Percentiles rank a stretch among this genome's conserved stretches.
These are phyloP conservation scores for Apodemus sylvaticus DNA, from an alignment of 2,113 vertebrate genomes.

Conservation along the genomic window DNA sequence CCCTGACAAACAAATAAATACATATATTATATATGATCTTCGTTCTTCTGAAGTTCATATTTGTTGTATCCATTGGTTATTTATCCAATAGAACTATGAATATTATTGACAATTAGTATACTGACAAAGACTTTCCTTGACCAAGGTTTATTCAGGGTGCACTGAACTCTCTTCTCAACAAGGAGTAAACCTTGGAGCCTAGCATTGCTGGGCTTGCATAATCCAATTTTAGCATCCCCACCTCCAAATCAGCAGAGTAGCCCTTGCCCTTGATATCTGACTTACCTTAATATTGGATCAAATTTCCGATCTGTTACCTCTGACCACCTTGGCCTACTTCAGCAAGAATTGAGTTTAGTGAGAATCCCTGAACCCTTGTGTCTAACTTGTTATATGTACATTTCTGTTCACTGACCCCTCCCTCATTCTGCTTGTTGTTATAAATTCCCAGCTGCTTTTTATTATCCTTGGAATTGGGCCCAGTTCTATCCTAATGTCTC, in stretches of 20 bases:
- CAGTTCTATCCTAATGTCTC: background rate
- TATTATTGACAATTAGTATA: background rate
- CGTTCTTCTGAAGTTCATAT: background rate
- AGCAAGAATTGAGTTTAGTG: background rate
- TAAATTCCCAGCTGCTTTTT: conserved; percentile 19
- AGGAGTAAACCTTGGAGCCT: background rate
- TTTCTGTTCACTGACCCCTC: background rate
- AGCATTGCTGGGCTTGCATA: background rate
- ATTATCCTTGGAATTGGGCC: background rate
- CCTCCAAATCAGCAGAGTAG: background rate
- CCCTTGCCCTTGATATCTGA: background rate
- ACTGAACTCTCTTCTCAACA: background rate
- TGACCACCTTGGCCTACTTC: background rate
- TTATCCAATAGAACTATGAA: background rate
- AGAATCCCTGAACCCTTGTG: background rate
- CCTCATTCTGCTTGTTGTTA: background rate
- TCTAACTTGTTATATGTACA: background rate
- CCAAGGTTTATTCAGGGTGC: background rate
- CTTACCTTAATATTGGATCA: background rate
- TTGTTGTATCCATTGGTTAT: background rate
- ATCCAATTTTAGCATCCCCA: background rate
- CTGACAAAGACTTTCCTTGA: background rate
- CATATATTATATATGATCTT: background rate
- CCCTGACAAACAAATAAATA: background rate
- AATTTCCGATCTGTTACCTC: background rate